Conservation (phyloP, 2,888 invertebrate species). For the Tiphia femorata region DNA sequence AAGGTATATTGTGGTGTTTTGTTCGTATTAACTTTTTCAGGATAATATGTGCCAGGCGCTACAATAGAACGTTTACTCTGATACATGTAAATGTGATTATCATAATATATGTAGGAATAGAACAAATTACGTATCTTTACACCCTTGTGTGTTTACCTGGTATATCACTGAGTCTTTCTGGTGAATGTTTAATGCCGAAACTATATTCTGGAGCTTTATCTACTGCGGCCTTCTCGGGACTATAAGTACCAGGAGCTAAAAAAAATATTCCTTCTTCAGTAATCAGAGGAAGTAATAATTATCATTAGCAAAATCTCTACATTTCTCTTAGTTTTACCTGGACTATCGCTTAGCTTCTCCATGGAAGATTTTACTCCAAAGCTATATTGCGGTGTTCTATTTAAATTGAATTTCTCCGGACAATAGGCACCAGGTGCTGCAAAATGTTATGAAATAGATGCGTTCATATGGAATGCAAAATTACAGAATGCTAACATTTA, state of each 20-base stretch:
- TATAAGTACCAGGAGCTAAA: conserved; percentile 72
- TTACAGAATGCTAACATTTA: no score
- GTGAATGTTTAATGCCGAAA: conserved; percentile 72
- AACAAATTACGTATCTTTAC: no score
- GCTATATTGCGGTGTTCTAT: conserved; percentile 74
- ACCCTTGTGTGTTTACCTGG: conserved; percentile 71
- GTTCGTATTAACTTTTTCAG: conserved; percentile 74
- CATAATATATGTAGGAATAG: no score
- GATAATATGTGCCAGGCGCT: conserved; percentile 51
- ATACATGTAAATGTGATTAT: no score
- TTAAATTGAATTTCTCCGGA: conserved; percentile 73
- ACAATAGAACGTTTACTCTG: conserved; percentile 4
- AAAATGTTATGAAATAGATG: not conserved
- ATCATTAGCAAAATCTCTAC: not conserved
- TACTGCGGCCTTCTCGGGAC: conserved; percentile 71
- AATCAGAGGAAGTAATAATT: no score
- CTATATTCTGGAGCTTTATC: conserved; percentile 73
- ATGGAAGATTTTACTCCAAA: conserved; percentile 73
- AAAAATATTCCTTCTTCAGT: no score
- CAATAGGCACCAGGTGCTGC: conserved; percentile 76
- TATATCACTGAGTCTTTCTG: conserved; percentile 71
- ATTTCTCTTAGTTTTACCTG: conserved; percentile 68
- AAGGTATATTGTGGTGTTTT: conserved; percentile 77
- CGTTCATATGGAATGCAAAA: no score
- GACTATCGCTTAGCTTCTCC: conserved; percentile 72